Evolutionary conservation across 1,140 invertebrate genomes (phyloP).

Genomic region (Halictus rubicundus): DNA sequence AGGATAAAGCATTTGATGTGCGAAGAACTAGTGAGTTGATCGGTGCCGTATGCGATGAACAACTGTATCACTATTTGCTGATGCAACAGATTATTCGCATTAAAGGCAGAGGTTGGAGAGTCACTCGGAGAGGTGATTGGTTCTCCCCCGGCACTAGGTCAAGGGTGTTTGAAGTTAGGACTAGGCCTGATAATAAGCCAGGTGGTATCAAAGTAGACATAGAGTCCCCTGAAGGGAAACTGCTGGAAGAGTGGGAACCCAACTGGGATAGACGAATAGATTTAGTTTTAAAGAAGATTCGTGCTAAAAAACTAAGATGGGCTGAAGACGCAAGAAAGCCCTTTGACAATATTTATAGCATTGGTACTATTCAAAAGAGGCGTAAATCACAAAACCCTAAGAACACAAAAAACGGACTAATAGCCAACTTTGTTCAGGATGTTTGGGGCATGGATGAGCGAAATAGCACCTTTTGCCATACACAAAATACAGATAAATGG

Average conservation of each 20-base stretch:
- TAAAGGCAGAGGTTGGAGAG: neutral
- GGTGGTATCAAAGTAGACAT: no score
- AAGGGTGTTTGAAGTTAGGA: no score
- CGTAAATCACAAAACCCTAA: neutral
- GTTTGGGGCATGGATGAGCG: neutral
- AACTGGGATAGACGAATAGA: no score
- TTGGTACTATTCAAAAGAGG: neutral
- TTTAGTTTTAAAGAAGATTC: no score
- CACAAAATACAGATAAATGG: neutral
- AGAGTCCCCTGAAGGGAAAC: no score
- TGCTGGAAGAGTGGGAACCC: no score
- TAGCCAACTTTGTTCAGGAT: neutral
- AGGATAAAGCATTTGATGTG: neutral
- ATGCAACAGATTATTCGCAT: slow-evolving; percentile 14
- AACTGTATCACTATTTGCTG: neutral
- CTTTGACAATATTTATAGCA: neutral
- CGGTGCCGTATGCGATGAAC: neutral
- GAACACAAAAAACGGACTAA: neutral
- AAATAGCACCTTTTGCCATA: neutral
- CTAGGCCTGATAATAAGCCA: no score
- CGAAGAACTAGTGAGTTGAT: neutral
- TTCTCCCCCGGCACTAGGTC: no score
- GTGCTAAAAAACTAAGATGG: no score
- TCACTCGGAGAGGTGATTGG: no score
- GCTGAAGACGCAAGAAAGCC: no score